phyloP scores from a whole-genome alignment of 2,888 invertebrate species.

The Dioctria linearis region DNA sequence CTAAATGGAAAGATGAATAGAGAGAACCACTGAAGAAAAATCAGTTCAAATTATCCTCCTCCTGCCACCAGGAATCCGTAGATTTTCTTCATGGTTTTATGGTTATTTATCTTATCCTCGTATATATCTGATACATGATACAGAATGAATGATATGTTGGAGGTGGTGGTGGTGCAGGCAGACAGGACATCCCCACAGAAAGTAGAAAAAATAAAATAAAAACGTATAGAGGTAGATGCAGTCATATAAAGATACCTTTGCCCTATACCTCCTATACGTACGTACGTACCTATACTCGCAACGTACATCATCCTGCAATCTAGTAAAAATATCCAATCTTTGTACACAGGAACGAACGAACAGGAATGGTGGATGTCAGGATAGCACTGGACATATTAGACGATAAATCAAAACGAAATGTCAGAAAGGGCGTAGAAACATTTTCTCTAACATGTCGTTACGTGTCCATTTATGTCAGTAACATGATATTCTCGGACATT shows the following conservation, averaged over 20 bases:
- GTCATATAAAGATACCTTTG: neutral
- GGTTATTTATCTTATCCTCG: neutral
- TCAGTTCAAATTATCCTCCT: constrained; percentile 40
- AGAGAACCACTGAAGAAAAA: constrained; percentile 27
- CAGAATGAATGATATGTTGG: constrained; percentile 34
- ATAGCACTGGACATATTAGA: constrained; percentile 59
- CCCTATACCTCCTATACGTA: neutral
- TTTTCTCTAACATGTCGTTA: constrained; percentile 60
- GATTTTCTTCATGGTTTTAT: constrained; percentile 18
- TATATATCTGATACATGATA: neutral
- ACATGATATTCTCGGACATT: constrained; percentile 61
- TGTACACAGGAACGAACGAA: neutral
- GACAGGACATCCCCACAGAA: too few species aligned
- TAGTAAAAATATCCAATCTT: constrained; percentile 10
- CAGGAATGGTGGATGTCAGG: neutral
- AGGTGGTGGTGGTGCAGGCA: too few species aligned
- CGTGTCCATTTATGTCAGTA: constrained; percentile 67
- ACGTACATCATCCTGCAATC: neutral
- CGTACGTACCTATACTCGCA: neutral
- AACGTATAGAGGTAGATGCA: constrained; percentile 1
- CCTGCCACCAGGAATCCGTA: neutral
- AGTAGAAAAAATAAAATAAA: too few species aligned
- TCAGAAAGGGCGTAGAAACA: constrained; percentile 63
- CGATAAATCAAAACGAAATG: constrained; percentile 65
- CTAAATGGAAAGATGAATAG: constrained; percentile 16